Evolutionary conservation across 2,888 invertebrate genomes (phyloP), one percentile per base, ranked within the genome.

Genomic region (Megalurothrips usitatus): DNA sequence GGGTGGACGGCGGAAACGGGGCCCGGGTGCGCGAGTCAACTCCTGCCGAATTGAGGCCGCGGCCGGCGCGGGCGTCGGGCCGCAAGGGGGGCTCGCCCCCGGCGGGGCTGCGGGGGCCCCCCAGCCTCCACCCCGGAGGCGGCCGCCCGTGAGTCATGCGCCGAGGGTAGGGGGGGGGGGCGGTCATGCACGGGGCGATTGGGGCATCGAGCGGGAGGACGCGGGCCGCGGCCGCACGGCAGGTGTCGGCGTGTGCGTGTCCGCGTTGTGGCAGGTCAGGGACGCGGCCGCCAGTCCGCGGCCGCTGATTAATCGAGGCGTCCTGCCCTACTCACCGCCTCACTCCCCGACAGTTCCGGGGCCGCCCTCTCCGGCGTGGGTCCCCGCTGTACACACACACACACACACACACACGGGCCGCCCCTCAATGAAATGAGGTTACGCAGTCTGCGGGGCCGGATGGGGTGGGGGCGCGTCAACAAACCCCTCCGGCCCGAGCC

Each of bases 371-470:
- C 34, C 34, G 34, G 34, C 3, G 34, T n/a, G n/a, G n/a, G n/a
- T n/a, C n/a, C n/a, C n/a, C 34, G 34, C 34, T 43, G 34, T 43
- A 6, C 34, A 43, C 34, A 43, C 34, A 43, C 6, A 43, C 34
- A 6, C 3, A 2, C 34, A 2, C 3, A 6, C 34, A 2, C 34
- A 6, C 34, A 2, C 34, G 19, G 26, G 26, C 68, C 0, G 26
- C 23, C 68, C 68, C 68, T 8, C 26, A 12, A 75, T 75, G 68
- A 75, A 75, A 75, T 12, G 68, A 26, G 68, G 68, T 75, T 75
- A 75, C 26, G 1, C 12, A 12, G 68, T 75, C 68, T 75, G 68
- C 34, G 34, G 34, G 68, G 68, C 58, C 58, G 58, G 58, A 58
- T 58, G n/a, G 68, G 68, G 23, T 26, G 68, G 23, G 23, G 68